phyloP scores from a whole-genome alignment of 2,113 vertebrate species.

The Rattus rattus region DNA sequence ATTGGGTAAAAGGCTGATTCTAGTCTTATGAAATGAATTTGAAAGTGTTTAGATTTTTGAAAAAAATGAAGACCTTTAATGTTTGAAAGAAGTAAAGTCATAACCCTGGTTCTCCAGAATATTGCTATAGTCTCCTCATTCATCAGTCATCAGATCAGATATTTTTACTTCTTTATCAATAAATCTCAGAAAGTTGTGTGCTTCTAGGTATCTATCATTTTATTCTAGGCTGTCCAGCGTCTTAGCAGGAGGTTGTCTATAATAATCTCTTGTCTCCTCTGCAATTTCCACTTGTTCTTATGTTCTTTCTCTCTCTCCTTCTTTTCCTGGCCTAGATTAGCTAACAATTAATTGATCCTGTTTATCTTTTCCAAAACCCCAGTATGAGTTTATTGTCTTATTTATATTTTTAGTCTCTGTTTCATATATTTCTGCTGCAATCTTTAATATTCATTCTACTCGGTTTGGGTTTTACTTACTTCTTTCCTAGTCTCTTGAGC shows the following conservation, averaged over 20 bases:
- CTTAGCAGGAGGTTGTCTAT: neutral
- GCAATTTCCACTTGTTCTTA: too few relatives aligned
- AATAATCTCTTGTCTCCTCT: neutral
- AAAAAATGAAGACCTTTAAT: neutral
- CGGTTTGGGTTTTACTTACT: neutral
- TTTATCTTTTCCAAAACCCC: neutral
- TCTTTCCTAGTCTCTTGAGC: neutral
- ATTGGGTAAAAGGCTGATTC: neutral
- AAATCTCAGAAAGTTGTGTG: too few relatives aligned
- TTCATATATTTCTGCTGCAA: neutral
- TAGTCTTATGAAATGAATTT: neutral
- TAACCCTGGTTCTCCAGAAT: neutral
- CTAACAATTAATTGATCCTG: neutral
- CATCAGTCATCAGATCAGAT: neutral
- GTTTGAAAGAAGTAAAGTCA: neutral
- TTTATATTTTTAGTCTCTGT: neutral
- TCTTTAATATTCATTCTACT: neutral
- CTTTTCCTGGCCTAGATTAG: neutral
- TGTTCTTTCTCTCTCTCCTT: neutral
- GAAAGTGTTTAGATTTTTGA: neutral
- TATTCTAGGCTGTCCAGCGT: neutral
- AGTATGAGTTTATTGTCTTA: neutral
- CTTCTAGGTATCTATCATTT: neutral
- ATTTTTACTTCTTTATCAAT: neutral
- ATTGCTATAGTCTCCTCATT: too few relatives aligned